Evolutionary conservation across 2,888 invertebrate genomes (phyloP), one percentile per base, ranked within the genome.

Genomic region (Aleiodes alternator): DNA sequence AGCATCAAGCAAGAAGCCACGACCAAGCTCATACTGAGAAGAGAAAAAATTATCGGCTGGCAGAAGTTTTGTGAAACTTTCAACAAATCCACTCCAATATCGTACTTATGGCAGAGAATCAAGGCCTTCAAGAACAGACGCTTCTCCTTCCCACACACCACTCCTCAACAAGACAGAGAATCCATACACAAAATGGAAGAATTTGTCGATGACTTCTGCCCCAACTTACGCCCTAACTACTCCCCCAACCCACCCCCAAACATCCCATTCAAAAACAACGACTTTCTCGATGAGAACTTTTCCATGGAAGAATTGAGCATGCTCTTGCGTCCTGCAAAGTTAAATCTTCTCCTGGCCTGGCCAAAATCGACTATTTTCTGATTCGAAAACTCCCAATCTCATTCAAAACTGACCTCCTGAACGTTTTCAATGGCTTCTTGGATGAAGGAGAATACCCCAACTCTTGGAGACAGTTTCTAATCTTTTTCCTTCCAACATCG

Each of bases 1-100:
- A 43, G 66, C 16, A 73, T 55, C 50, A 66, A 73, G 14, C 43
- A 53, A 53, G 56, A 31, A 2, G 73, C n/a, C n/a, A n/a, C n/a
- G n/a, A n/a, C 73, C 31, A 73, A 73, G 55, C 14, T 55, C 14
- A 57, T 51, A 11, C 34, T 73, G n/a, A 73, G 51, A 53, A 38
- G 12, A 43, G 68, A 51, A 23, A 73, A 66, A 43, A 55, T 64
- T 5, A 53, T 66, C 12, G 56, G 73, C 31, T 73, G 53, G 43
- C 48, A 34, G 14, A 34, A 43, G 12, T 72, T 23, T 14, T 72
- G 72, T 12, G n/a, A 38, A n/a, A 48, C 51, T 9, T 31, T 72
- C 23, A 61, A 64, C 23, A 50, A 51, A 43, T 11, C 14, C 51
- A 38, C 72, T 23, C 23, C 72, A 4, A 12, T 72, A 4, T 48